Evolutionary conservation across 92 coral and sea anemone species (phyloP), one percentile per base, ranked within the genome.

Genomic region (Plumapathes pennacea): DNA sequence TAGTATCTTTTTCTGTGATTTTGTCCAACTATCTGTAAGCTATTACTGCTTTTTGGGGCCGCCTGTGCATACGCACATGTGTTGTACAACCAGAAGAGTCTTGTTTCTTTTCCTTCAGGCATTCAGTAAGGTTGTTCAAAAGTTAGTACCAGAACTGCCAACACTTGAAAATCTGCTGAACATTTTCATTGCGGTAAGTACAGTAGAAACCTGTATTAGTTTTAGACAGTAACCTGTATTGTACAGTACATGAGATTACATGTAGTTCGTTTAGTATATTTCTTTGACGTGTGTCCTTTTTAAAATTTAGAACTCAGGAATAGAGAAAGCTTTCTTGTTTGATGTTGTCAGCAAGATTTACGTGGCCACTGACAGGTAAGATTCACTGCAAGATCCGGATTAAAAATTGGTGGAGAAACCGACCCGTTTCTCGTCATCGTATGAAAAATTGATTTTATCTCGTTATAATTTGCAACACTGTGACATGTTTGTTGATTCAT

Each of bases 281-380:
- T 38, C 26, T 21, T 33, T 29, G 14, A 12, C 20, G 23, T 28
- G 22, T 43, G 27, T 28, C 7, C 50, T 62, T 17, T 18, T 36
- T 22, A 21, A 11, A 0, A 55, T 71, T 19, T 67, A 92, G 98
- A 92, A 89, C 33, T 92, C 98, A 13, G 98, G 92, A 15, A 92
- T 92, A 38, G 98, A 92, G 45, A 92, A 92, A 55, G 98, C 98
- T 23, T 92, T 92, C 62, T 78, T 92, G 2, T 92, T 92, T 50
- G 98, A 92, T 69, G 98, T 92, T 14, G 98, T 92, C 60, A 92
- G 98, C 81, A 92, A 92, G 72, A 92, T 92, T 49, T 92, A 92
- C 33, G 95, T 92, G 18, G 98, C 98, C 3, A 91, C 97, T 13
- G 97, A 91, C 84, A 91, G 97, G 97, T 91, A 54, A 38, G 79